Base-by-base conservation (phyloP, 2,888 invertebrate species). In the Melieria crassipennis region DNA sequence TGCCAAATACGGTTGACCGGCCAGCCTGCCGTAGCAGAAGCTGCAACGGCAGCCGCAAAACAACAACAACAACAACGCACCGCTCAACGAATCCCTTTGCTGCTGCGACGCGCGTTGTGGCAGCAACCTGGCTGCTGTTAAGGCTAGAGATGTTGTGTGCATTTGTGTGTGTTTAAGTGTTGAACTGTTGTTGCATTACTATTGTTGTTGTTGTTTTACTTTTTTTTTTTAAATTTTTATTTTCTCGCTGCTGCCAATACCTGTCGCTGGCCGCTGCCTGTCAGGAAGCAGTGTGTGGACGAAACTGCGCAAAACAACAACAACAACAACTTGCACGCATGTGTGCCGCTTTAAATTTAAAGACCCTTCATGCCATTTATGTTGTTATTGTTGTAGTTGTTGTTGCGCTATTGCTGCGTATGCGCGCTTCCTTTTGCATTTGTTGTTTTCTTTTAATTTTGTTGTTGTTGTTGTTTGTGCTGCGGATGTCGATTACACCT, bases 401-500 rank as follows among this genome's bases (percentile, higher is more conserved):
- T 30, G 63, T 45, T 57, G 69, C 58, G 43, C 7, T 30, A 50
- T 42, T 46, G 7, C 7, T 42, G 16, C 46, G 45, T 57, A 46
- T 46, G 16, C 46, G 45, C 13, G 16, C 61, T 56, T 13, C 46
- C 56, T 61, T 46, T 64, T 62, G 65, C 55, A n/a, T 47, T 65
- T 50, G 11, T 4, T 7, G n/a, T 61, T 69, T 69, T 48, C 16
- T 64, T 67, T 11, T 65, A 3, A 46, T 70, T n/a, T 47, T 42
- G 48, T 30, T 46, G 50, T 16, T 42, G 56, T 66, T 48, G 16
- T 67, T 68, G 45, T 64, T 52, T 70, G 43, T 62, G 9, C 62
- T 78, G 79, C 78, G 80, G 80, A 80, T 79, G 80, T 79, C 78
- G 80, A 78, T 79, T 81, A 79, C 77, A 79, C 79, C 75, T 79